Percentiles rank a stretch among this genome's conserved stretches.
phyloP scores from a whole-genome alignment of 1,140 invertebrate genomes.

The Achatina immaculata region DNA sequence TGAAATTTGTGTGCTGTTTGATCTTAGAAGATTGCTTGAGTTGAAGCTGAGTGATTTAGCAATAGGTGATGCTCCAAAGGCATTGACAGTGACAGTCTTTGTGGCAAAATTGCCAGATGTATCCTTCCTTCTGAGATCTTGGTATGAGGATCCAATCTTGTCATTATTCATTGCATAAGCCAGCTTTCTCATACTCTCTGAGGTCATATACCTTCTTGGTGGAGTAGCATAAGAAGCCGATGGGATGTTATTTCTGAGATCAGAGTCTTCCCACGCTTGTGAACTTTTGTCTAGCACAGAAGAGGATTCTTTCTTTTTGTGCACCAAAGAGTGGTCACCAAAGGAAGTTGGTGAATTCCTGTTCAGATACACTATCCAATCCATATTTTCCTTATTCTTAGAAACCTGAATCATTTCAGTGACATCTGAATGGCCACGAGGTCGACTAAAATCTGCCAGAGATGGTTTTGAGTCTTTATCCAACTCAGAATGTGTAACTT shows the following conservation, averaged over 20 bases:
- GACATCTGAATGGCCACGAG: conserved; percentile 43
- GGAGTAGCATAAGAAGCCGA: conserved; percentile 8
- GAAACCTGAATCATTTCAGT: conserved; percentile 10
- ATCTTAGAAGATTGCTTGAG: neutral
- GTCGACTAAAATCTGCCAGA: conserved; percentile 28
- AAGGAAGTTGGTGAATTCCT: conserved; percentile 44
- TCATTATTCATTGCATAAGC: neutral
- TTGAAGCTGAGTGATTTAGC: neutral
- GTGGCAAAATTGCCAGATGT: neutral
- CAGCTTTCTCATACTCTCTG: conserved; percentile 25
- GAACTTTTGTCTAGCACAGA: conserved; percentile 13
- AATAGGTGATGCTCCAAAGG: conserved; percentile 19
- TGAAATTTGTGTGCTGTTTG: conserved; percentile 9
- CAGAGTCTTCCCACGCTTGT: neutral
- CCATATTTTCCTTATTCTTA: conserved; percentile 47
- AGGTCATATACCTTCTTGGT: conserved; percentile 16
- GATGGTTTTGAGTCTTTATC: neutral
- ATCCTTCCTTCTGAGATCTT: neutral
- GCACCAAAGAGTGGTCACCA: neutral
- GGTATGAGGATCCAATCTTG: no score
- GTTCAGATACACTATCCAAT: conserved; percentile 62
- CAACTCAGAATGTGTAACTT: neutral
- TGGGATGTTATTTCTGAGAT: conserved; percentile 1
- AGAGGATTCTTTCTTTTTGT: neutral
- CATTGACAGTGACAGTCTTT: neutral